Percentiles rank a stretch among this genome's conserved stretches.
Conservation (phyloP, 2,888 invertebrate species). For the Altica lythri region DNA sequence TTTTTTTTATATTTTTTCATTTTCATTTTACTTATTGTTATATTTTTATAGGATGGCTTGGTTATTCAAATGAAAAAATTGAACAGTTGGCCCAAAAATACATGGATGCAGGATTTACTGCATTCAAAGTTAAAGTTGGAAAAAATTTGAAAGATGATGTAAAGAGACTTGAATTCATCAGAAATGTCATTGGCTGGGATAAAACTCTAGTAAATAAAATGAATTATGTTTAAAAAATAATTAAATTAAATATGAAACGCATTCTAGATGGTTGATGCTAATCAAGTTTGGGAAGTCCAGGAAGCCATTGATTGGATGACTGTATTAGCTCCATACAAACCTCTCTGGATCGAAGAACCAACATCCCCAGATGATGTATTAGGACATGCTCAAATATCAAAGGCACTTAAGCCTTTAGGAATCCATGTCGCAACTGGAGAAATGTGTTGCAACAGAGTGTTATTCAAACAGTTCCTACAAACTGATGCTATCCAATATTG, state of each 20-base stretch:
- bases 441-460: conserved; percentile 87
- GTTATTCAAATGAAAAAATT: conserved; percentile 80
- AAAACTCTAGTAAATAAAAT: conserved; percentile 66
- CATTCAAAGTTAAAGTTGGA: conserved; percentile 93
- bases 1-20: neutral
- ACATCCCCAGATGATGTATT: conserved; percentile 89
- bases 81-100: conserved; percentile 72
- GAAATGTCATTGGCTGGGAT: conserved; percentile 76
- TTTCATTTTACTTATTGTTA: neutral
- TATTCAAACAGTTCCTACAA: conserved; percentile 90
- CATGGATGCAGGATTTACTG: conserved; percentile 74
- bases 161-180: conserved; percentile 71
- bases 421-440: conserved; percentile 92
- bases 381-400: conserved; percentile 81
- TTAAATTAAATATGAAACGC: no score
- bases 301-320: conserved; percentile 88
- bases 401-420: conserved; percentile 72
- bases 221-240: neutral
- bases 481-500: conserved; percentile 81
- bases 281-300: conserved; percentile 86
- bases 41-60: conserved; percentile 75
- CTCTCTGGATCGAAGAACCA: conserved; percentile 91
- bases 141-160: conserved; percentile 76
- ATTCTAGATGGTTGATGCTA: conserved; percentile 89
- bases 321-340: conserved; percentile 71